Evolutionary conservation across 2,888 invertebrate species (phyloP), one percentile per base, ranked within the genome.

Genomic region (Volucella bombylans): DNA sequence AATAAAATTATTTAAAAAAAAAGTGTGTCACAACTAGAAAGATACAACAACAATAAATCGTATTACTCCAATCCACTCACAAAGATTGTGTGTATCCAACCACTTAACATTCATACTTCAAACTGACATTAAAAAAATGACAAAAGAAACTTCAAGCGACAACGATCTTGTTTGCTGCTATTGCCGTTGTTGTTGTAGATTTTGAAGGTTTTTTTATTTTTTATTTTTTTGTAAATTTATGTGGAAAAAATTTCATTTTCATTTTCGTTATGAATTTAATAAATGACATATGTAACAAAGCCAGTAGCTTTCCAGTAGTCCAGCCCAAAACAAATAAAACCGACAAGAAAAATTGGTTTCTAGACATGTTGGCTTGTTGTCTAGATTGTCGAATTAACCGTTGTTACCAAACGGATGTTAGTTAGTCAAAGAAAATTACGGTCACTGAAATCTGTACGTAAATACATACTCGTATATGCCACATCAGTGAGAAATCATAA

Each of bases 51-150:
- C 10, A 31, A 31, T 0, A 4, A 31, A 31, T 31, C 31, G 6
- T 6, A 31, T 6, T 31, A 31, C 31, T 31, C 31, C 31, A 31
- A 31, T 31, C 31, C 31, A 31, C 31, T 31, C 6, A 31, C 31
- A 31, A 31, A 31, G n/a, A 55, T n/a, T 55, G 55, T 39, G n/a
- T 55, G 4, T 65, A 41, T 8, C 41, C 15, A 41, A 39, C 38
- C 62, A 77, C 77, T 77, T 77, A 69, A 55, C 54, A 77, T 77
- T 68, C 77, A 69, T 54, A 47, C 41, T 41, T 54, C 73, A 64
- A 64, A 39, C 38, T 55, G 39, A 64, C 64, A 65, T 57, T 31
- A 31, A 31, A 31, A 57, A 64, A 45, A n/a, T 41, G 15, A 76
- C 76, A 68, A 76, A 68, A 61, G 76, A 77, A 55, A 77, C 69